phyloP scores from a whole-genome alignment of 1,140 invertebrate species.

The Copidosoma floridanum region DNA sequence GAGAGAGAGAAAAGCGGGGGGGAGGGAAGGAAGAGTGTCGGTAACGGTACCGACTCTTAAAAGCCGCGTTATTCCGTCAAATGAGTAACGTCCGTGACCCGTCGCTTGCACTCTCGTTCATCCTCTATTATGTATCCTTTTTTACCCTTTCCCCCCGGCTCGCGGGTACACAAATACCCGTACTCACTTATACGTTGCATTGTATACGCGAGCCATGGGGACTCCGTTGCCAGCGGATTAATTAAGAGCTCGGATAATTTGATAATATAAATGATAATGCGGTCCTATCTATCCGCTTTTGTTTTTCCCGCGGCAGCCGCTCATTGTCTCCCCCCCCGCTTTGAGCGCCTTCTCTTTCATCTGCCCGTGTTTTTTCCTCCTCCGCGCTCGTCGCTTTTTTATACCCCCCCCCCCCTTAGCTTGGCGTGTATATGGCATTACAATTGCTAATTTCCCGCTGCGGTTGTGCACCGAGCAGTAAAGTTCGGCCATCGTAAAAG shows the following conservation, averaged over 20 bases:
- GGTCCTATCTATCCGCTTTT: constrained; percentile 17
- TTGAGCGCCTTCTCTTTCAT: not conserved
- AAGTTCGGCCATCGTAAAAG: constrained; percentile 54
- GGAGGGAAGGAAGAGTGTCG: constrained; percentile 17
- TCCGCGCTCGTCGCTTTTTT: not conserved
- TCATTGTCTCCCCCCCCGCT: constrained; percentile 8
- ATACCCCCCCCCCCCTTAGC: not conserved
- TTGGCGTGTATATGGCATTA: constrained; percentile 54
- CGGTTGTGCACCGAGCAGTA: constrained; percentile 45
- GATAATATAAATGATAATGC: constrained; percentile 30
- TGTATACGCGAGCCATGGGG: no score
- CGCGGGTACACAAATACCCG: not conserved
- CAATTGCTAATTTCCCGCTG: constrained; percentile 57
- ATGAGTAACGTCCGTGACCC: constrained; percentile 39
- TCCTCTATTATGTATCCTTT: constrained; percentile 15
- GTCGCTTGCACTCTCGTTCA: not conserved
- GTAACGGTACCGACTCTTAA: constrained; percentile 56
- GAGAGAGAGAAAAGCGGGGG: not conserved
- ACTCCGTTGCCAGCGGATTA: no score
- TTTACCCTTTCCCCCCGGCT: constrained; percentile 7
- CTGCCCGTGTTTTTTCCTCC: not conserved
- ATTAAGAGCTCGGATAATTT: constrained; percentile 26
- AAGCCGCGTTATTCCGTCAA: constrained; percentile 55
- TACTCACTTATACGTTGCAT: no score
- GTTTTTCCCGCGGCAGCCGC: constrained; percentile 8